phyloP scores from a whole-genome alignment of 1,140 invertebrate species.

The Drosophila willistoni region DNA sequence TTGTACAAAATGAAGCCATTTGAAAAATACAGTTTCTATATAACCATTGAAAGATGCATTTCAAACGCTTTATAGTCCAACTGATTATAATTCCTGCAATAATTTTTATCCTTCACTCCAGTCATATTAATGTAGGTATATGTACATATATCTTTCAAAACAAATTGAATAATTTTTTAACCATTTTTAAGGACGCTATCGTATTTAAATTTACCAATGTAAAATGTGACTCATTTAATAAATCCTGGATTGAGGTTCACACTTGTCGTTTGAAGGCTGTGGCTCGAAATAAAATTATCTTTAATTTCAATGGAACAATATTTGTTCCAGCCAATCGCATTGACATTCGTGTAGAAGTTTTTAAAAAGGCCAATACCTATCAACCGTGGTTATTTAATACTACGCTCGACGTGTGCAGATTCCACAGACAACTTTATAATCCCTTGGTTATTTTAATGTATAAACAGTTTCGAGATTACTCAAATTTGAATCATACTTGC shows the following conservation, averaged over 20 bases:
- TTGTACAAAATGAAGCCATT: too few relatives aligned
- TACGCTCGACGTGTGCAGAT: background rate
- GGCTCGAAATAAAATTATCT: background rate
- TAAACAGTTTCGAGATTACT: background rate
- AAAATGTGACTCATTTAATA: background rate
- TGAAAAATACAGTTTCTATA: too few relatives aligned
- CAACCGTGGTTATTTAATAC: background rate
- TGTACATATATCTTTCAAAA: too few relatives aligned
- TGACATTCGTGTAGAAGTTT: background rate
- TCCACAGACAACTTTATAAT: background rate
- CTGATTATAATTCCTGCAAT: background rate
- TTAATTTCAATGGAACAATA: background rate
- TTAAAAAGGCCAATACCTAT: background rate
- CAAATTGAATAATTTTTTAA: too few relatives aligned
- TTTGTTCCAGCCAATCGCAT: background rate
- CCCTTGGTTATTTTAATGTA: background rate
- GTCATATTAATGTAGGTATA: too few relatives aligned
- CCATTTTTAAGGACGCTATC: too few relatives aligned
- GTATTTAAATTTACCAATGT: background rate
- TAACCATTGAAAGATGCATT: background rate
- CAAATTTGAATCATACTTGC: background rate
- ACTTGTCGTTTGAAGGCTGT: constrained; percentile 2
- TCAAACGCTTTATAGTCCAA: background rate
- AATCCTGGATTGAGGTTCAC: background rate
- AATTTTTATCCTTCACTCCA: background rate